Evolutionary conservation across 92 coral and sea anemone genomes (phyloP), one percentile per base, ranked within the genome.

Genomic region (Meandrina meandrites): DNA sequence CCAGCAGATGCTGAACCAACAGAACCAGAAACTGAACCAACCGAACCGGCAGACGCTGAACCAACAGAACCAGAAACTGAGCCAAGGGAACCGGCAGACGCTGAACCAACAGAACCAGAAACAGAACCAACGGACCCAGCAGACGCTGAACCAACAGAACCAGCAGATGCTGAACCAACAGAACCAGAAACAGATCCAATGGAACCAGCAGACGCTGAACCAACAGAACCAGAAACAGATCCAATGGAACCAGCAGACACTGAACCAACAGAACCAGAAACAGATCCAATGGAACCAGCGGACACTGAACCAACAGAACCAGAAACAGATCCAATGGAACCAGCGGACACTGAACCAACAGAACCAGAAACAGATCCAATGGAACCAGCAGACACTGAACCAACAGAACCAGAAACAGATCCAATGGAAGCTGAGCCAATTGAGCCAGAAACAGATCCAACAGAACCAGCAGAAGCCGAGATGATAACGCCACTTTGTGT

Each of bases 401-500:
- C 45, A 40, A 40, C 2, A 40, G 45, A 40, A 40, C 45, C 45
- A 40, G 45, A 40, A 2, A 40, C 45, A 40, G 45, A 2, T 2
- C 45, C 45, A 2, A 40, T 6, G 45, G 45, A 40, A 40, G 45
- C 45, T 40, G 45, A 6, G 45, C 45, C 45, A 40, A 40, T 2
- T 2, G 45, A 40, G 6, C 45, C 45, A 40, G 45, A 40, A 2
- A 40, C 45, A 40, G 45, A 40, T 2, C 45, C 45, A 2, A 40
- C 6, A 6, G 45, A 40, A 40, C 45, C 58, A 53, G 58, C 58
- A 53, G 58, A 53, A 53, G 58, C 58, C 1, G 58, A 53, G 22
- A 81, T 81, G 36, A n/a, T 40, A 69, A 81, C 74, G n/a, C 84
- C 84, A 37, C 56, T 81, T 22, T 48, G 47, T 64, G 57, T 67